Evolutionary conservation across 1,140 invertebrate genomes (phyloP).

Genomic region (Pectinophora gossypiella): DNA sequence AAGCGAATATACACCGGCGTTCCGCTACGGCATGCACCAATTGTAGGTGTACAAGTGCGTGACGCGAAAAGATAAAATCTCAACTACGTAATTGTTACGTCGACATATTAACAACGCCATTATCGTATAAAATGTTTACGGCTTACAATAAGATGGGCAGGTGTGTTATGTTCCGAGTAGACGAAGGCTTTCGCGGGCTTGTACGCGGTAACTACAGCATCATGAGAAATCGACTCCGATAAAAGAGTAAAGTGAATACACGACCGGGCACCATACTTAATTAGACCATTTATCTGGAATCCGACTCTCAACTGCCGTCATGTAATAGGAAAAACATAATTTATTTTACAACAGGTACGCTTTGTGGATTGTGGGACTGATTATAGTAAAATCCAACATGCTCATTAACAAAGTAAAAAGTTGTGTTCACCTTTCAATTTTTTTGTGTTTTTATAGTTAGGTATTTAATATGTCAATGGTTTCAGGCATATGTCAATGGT

Average conservation of each 20-base stretch:
- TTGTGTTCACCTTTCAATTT: background rate
- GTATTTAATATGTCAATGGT: no score
- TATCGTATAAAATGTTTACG: slow-evolving; percentile 30
- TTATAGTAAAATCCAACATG: background rate
- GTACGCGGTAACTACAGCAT: slow-evolving; percentile 20
- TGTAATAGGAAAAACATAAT: slow-evolving; percentile 1
- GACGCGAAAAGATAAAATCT: slow-evolving; percentile 38
- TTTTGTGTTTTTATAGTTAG: no score
- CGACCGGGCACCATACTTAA: slow-evolving; percentile 29
- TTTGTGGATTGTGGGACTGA: background rate
- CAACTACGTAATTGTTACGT: slow-evolving; percentile 28
- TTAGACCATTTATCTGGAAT: slow-evolving; percentile 38
- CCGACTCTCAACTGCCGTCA: background rate
- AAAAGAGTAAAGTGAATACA: slow-evolving; percentile 46
- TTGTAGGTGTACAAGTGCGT: slow-evolving; percentile 34
- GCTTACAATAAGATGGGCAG: slow-evolving; percentile 27
- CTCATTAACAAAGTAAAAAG: background rate
- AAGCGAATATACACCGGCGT: slow-evolving; percentile 34
- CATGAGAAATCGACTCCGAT: slow-evolving; percentile 41
- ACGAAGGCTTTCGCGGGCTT: slow-evolving; percentile 11
- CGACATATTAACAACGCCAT: slow-evolving; percentile 32
- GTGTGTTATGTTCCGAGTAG: slow-evolving; percentile 8
- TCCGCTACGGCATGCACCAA: slow-evolving; percentile 38
- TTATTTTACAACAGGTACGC: slow-evolving; percentile 3
- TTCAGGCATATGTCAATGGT: no score